Percentiles rank a stretch among this genome's conserved stretches.
Conservation (phyloP, 2,888 invertebrate species). For the Oxystoma pomonae region DNA sequence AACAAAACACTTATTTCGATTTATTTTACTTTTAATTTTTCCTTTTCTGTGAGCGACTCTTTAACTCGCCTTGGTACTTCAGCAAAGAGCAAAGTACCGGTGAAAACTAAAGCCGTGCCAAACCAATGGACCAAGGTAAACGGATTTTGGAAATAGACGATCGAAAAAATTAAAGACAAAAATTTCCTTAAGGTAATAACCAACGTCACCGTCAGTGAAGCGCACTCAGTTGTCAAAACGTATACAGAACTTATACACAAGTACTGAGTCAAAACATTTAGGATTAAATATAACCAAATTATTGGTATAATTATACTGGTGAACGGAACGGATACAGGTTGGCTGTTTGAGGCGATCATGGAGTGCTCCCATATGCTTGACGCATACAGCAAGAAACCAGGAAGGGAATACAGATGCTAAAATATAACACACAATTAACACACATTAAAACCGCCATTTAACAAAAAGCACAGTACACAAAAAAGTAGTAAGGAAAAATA, state of each 20-base stretch:
- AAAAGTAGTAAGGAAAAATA: background rate
- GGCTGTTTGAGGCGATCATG: constrained; percentile 65
- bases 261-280: constrained; percentile 86
- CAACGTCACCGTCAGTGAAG: constrained; percentile 90
- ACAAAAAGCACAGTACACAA: too few relatives aligned
- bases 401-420: constrained; percentile 84
- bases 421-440: too few relatives aligned
- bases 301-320: constrained; percentile 64
- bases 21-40: background rate
- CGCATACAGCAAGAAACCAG: constrained; percentile 78
- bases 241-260: constrained; percentile 95
- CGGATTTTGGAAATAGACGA: constrained; percentile 89
- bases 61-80: constrained; percentile 52
- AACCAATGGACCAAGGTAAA: constrained; percentile 90
- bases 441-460: too few relatives aligned
- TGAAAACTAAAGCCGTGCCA: constrained; percentile 85
- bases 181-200: constrained; percentile 96
- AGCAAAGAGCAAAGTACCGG: constrained; percentile 90
- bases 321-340: constrained; percentile 54
- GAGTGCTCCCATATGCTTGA: constrained; percentile 76
- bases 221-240: constrained; percentile 87
- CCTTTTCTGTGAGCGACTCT: background rate
- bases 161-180: constrained; percentile 90
- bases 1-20: too few relatives aligned
- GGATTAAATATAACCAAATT: constrained; percentile 71